Conservation (phyloP, 2,797 vertebrate genomes). For the Orientallactaga sibirica region DNA sequence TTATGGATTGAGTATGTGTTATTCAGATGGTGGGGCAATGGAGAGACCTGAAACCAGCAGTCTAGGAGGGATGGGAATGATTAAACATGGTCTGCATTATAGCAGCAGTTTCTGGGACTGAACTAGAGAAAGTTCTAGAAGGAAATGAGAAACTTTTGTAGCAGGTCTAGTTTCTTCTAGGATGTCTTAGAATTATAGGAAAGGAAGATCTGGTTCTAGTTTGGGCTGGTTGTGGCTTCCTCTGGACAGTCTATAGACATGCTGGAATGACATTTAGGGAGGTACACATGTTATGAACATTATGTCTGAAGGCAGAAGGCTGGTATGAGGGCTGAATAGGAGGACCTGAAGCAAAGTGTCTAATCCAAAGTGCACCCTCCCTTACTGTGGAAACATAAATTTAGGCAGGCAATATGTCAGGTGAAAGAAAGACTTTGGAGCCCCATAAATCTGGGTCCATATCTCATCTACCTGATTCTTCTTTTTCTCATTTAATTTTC, state of each 20-base stretch:
- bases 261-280: not conserved
- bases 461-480: not conserved
- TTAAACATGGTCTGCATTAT: not conserved
- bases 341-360: not conserved
- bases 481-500: not conserved
- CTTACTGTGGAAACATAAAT: not conserved
- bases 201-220: not conserved
- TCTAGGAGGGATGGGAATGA: not conserved
- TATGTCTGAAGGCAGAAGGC: not conserved
- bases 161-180: not conserved
- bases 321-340: not conserved
- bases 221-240: not conserved
- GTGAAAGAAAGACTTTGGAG: not conserved
- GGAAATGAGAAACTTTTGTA: not conserved
- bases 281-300: not conserved
- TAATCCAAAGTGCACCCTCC: not conserved
- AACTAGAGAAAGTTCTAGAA: slow-evolving; percentile 12
- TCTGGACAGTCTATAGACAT: not conserved
- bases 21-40: not conserved
- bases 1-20: not conserved
- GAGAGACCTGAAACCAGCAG: not conserved
- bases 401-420: not conserved
- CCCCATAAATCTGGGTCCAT: not conserved
- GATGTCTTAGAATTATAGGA: not conserved
- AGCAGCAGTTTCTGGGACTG: not conserved